Evolutionary conservation across 2,888 invertebrate genomes (phyloP).

Genomic region (Mamestra brassicae): DNA sequence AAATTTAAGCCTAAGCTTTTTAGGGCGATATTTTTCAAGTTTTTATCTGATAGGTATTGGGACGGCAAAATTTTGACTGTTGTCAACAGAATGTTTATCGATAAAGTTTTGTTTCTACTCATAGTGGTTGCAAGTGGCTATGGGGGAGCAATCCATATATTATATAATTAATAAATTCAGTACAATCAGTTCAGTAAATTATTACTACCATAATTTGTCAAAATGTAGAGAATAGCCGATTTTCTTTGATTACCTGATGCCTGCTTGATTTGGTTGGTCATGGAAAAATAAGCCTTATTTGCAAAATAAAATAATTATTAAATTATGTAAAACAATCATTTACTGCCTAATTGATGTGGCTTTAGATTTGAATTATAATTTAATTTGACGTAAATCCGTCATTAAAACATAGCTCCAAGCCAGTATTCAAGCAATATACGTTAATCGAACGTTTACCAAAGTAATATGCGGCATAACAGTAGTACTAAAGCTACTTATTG

Average conservation of each 20-base stretch:
- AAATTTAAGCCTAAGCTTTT: slow-evolving; percentile 49
- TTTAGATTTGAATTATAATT: not conserved
- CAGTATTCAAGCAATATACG: not conserved
- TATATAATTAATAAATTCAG: too few species aligned
- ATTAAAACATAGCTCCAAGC: not conserved
- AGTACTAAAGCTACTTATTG: slow-evolving; percentile 15
- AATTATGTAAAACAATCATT: too few species aligned
- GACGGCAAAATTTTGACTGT: not conserved
- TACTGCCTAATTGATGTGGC: too few species aligned
- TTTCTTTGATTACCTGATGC: too few species aligned
- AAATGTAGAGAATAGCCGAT: too few species aligned
- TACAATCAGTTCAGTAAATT: too few species aligned
- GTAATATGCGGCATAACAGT: not conserved
- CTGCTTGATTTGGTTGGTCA: too few species aligned
- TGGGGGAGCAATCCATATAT: not conserved
- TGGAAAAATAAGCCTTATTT: too few species aligned
- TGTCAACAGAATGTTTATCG: not conserved
- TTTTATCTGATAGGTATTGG: not conserved
- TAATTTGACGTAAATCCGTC: not conserved
- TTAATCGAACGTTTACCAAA: slow-evolving; percentile 1
- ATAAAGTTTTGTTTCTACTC: not conserved
- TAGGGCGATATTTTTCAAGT: slow-evolving; percentile 20
- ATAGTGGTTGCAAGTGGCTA: not conserved
- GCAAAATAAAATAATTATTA: too few species aligned
- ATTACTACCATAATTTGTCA: too few species aligned